Base-by-base conservation (phyloP, 1,140 invertebrate species). In the Drosophila tristis region DNA sequence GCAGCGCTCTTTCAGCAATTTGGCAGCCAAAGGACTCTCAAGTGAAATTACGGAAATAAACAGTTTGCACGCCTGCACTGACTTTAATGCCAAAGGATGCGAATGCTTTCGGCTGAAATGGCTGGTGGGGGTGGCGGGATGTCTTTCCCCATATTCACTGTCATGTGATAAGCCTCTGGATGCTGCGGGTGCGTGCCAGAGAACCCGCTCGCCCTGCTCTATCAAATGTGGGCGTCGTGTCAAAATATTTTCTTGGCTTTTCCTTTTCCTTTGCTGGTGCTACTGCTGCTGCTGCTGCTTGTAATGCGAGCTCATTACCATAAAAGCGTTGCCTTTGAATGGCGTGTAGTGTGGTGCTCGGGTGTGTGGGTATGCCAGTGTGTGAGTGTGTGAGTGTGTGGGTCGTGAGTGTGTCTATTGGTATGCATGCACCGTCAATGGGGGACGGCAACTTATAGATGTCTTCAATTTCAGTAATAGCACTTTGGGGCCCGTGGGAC, bases 231-330 rank as follows among this genome's bases (percentile, higher is more conserved):
- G 67, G 73, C 77, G 49, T 66, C 67, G 71, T 80, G 78, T 86
- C 82, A 80, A 78, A 86, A 85, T 74, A 75, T 78, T 80, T 74
- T 49, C 49, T 35, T 67, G 48, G 67, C 51, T 63, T 44, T 71
- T 59, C 67, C 23, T 44, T 35, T 35, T 35, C 35, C 35, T 39
- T 49, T 45, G 5, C 39, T 25, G 23, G 2, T 25, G 23, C 53
- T 16, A 13, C 15, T 44, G 43, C 54, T 16, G 16, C 16, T 16
- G 39, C 58, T 76, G 80, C 62, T 65, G 63, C 80, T 74, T 86
- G 84, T 82, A 87, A 87, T 87, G 84, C 71, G 82, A 89, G 84
- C 84, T 87, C 84, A 89, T 87, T 87, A 89, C 84, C 84, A 87
- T 87, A 87, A 87, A 87, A 86, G 82, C 82, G 72, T 72, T 68